Conservation (phyloP, 2,113 vertebrate genomes). For the Hymenochirus boettgeri region DNA sequence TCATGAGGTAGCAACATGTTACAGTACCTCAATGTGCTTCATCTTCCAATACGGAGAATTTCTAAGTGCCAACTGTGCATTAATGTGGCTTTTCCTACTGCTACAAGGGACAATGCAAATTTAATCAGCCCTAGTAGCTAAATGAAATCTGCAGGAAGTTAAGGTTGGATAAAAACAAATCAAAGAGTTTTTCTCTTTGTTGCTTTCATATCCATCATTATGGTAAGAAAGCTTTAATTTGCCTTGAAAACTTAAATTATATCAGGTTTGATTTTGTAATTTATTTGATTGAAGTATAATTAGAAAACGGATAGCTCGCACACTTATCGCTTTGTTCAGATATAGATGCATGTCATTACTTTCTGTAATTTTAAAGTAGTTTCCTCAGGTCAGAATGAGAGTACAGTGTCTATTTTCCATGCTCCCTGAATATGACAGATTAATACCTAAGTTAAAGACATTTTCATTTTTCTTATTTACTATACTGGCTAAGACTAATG, state of each 20-base stretch:
- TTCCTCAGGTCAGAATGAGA: background rate
- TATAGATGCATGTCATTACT: constrained; percentile 6
- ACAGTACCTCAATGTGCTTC: too few relatives aligned
- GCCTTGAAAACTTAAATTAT: constrained; percentile 4
- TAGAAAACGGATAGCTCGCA: background rate
- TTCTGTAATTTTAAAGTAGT: constrained; percentile 1
- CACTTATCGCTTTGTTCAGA: background rate
- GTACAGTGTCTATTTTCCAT: background rate
- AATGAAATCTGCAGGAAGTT: background rate
- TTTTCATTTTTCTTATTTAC: background rate
- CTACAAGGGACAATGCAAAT: background rate
- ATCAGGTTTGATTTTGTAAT: constrained; percentile 2
- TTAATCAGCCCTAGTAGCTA: background rate
- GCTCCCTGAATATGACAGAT: background rate
- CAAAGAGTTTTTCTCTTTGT: background rate
- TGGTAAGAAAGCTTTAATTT: background rate
- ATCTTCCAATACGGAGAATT: too few relatives aligned
- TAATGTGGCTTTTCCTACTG: background rate
- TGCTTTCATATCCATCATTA: background rate
- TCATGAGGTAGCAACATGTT: too few relatives aligned
- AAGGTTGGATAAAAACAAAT: background rate
- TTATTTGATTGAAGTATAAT: constrained; percentile 7
- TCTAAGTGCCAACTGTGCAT: too few relatives aligned
- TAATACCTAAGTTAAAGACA: background rate
- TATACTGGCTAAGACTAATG: background rate